Conservation (phyloP, 2,113 vertebrate genomes). For the Paramisgurnus dabryanus region DNA sequence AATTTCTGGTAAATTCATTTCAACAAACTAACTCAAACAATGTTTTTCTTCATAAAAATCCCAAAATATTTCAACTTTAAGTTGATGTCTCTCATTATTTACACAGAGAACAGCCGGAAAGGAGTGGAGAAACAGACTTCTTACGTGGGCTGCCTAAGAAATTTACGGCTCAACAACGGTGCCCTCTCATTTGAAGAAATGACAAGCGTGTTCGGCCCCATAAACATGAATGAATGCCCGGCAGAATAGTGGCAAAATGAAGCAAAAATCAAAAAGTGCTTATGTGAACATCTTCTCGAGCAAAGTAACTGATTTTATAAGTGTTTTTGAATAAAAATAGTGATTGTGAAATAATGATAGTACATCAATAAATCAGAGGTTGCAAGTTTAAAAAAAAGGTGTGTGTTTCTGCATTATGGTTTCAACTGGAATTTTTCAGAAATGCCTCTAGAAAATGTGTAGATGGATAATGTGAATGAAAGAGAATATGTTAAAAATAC, state of each 20-base stretch:
- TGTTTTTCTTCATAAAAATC: too few species aligned
- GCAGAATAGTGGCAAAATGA: conserved; percentile 53
- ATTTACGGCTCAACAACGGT: conserved; percentile 73
- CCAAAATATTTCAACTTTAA: not conserved
- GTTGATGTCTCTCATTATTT: not conserved
- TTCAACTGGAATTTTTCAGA: not conserved
- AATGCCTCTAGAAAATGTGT: not conserved
- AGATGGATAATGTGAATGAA: not conserved
- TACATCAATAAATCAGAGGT: too few species aligned
- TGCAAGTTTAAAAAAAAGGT: too few species aligned
- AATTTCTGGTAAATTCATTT: conserved; percentile 74
- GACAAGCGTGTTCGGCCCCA: conserved; percentile 66
- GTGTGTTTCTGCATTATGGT: too few species aligned
- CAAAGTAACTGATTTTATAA: too few species aligned
- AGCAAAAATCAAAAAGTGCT: not conserved
- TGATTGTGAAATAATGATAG: too few species aligned
- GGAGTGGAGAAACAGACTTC: conserved; percentile 66
- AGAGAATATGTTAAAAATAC: not conserved
- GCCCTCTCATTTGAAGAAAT: conserved; percentile 64
- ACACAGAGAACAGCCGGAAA: not conserved
- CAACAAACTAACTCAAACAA: not conserved
- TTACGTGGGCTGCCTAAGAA: conserved; percentile 79
- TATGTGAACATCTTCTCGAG: too few species aligned
- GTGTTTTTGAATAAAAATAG: too few species aligned
- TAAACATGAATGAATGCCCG: conserved; percentile 76